A percentile compares a stretch with the other conserved stretches of the same genome.
phyloP scores from a whole-genome alignment of 2,797 vertebrate species.

The Ctenopoma multispine region DNA sequence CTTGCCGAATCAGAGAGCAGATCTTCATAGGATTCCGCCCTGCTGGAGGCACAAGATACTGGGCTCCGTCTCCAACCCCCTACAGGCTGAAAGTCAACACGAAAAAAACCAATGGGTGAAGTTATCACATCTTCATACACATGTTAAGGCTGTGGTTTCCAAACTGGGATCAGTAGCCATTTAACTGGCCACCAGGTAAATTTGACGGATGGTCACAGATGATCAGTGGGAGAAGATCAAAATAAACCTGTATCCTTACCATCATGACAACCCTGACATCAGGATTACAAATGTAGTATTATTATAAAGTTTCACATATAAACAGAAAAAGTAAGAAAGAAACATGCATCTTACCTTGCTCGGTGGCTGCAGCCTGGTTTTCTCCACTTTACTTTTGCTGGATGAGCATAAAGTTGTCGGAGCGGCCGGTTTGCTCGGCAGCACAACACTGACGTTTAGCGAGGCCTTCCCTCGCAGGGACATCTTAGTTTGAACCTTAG shows the following conservation, averaged over 20 bases:
- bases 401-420: slow-evolving; percentile 37
- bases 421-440: slow-evolving; percentile 73
- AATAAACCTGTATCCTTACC: too few species aligned
- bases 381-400: slow-evolving; percentile 60
- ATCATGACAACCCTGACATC: neutral
- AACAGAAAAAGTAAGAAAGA: neutral
- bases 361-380: slow-evolving; percentile 68
- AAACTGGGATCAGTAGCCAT: too few species aligned
- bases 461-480: slow-evolving; percentile 61
- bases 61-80: slow-evolving; percentile 66
- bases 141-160: too few species aligned
- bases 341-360: slow-evolving; percentile 69
- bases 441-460: slow-evolving; percentile 46
- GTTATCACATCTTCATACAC: neutral
- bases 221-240: too few species aligned
- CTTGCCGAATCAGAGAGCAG: slow-evolving; percentile 82
- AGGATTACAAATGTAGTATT: neutral
- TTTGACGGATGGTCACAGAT: too few species aligned
- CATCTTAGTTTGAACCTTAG: slow-evolving; percentile 57
- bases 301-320: neutral
- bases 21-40: slow-evolving; percentile 78
- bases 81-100: slow-evolving; percentile 54
- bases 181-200: too few species aligned
- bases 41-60: slow-evolving; percentile 51
- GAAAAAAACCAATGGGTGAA: neutral